phyloP scores from a whole-genome alignment of 2,113 vertebrate species.

The Chrysochloris asiatica region DNA sequence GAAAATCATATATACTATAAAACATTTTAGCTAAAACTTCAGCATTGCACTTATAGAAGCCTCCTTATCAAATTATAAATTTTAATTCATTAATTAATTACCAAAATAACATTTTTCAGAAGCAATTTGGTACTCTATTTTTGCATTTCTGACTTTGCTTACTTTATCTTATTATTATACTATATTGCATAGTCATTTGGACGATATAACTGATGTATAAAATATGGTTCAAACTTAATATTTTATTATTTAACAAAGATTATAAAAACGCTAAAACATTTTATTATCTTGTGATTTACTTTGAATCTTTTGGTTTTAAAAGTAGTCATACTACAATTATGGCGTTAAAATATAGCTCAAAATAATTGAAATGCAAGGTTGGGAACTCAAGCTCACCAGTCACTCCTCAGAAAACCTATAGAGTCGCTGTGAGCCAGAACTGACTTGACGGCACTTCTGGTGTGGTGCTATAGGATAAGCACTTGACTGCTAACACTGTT shows the following conservation, averaged over 20 bases:
- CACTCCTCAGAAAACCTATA: too few relatives aligned
- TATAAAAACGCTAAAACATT: neutral
- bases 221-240: neutral
- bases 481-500: too few relatives aligned
- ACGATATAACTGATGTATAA: conserved; percentile 29
- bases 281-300: conserved; percentile 7
- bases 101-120: conserved; percentile 31
- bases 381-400: too few relatives aligned
- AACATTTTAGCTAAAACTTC: conserved; percentile 4
- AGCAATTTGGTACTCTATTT: neutral
- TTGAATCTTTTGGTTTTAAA: conserved; percentile 2
- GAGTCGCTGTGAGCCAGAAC: too few relatives aligned
- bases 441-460: too few relatives aligned
- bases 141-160: conserved; percentile 19
- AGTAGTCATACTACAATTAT: neutral
- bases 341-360: neutral
- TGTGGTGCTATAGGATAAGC: too few relatives aligned
- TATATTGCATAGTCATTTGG: neutral
- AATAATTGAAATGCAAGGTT: conserved; percentile 18
- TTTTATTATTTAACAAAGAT: conserved; percentile 13
- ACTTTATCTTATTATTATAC: neutral
- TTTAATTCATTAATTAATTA: conserved; percentile 8
- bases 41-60: neutral
- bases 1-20: conserved; percentile 29
- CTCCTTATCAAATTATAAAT: conserved; percentile 1